These are phyloP conservation scores for Bagarius yarrelli DNA, from an alignment of 2,113 vertebrate species.

Conservation along the genomic window DNA sequence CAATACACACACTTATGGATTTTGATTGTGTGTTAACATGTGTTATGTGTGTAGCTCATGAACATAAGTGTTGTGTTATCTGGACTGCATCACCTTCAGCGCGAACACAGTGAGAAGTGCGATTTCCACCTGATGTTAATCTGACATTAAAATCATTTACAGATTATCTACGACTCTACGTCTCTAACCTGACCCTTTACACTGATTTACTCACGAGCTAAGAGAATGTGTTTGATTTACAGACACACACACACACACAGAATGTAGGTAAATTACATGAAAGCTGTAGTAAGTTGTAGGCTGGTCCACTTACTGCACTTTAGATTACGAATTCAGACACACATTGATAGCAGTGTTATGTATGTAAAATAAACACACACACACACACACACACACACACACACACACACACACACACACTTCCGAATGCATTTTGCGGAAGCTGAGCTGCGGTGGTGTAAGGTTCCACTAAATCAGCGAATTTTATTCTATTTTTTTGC, in stretches of 20 bases:
- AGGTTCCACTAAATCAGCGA: slow-evolving; percentile 58
- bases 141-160: slow-evolving; percentile 60
- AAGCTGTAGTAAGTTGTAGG: not conserved
- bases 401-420: slow-evolving; percentile 54
- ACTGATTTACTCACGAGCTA: slow-evolving; percentile 28
- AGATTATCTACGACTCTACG: slow-evolving; percentile 54
- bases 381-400: slow-evolving; percentile 29
- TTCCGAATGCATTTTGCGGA: slow-evolving; percentile 45
- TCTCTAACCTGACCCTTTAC: slow-evolving; percentile 52
- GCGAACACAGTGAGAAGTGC: slow-evolving; percentile 48
- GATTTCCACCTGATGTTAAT: slow-evolving; percentile 65
- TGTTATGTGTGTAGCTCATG: slow-evolving; percentile 25
- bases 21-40: not conserved
- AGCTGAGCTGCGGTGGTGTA: not conserved
- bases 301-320: not conserved
- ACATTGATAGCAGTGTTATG: not conserved
- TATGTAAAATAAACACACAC: not conserved
- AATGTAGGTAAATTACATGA: not conserved
- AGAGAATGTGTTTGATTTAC: slow-evolving; percentile 21
- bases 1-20: not conserved
- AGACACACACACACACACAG: slow-evolving; percentile 32
- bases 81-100: slow-evolving; percentile 56
- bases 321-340: not conserved
- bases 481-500: slow-evolving; percentile 18
- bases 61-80: slow-evolving; percentile 59